Evolutionary conservation across 2,888 invertebrate genomes (phyloP).

Genomic region (Seira sanloemensis): DNA sequence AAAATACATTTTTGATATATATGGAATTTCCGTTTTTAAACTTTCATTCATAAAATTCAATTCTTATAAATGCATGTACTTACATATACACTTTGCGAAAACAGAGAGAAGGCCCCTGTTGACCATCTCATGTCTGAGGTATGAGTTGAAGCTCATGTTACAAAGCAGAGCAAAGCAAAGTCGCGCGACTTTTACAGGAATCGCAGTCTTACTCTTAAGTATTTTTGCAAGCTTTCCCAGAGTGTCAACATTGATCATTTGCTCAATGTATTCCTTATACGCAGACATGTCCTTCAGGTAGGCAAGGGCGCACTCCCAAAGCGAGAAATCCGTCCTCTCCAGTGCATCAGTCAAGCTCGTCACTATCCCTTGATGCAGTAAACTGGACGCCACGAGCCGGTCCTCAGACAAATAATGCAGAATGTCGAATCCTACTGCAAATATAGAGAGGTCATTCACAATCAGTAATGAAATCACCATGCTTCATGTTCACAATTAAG

Average conservation of each 20-base stretch:
- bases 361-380: conserved; percentile 54
- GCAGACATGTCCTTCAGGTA: conserved; percentile 52
- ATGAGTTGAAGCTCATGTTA: conserved; percentile 56
- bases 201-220: conserved; percentile 53
- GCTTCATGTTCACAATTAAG: too few relatives aligned
- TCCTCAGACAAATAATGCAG: conserved; percentile 61
- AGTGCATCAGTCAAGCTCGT: conserved; percentile 46
- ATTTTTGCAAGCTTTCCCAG: conserved; percentile 50
- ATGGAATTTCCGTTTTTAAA: too few relatives aligned
- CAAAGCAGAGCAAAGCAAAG: conserved; percentile 51
- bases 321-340: conserved; percentile 41
- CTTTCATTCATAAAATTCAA: neutral
- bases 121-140: conserved; percentile 37
- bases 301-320: conserved; percentile 50
- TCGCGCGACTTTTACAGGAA: conserved; percentile 58
- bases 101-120: conserved; percentile 40
- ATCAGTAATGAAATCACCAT: too few relatives aligned
- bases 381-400: conserved; percentile 24
- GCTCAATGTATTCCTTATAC: conserved; percentile 51
- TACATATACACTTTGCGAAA: conserved; percentile 60
- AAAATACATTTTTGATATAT: neutral
- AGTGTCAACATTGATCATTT: conserved; percentile 49
- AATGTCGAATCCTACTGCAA: conserved; percentile 58
- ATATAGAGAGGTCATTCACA: neutral
- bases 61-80: neutral